Conservation (phyloP, 1,140 invertebrate species). For the Pseudomyrmex gracilis region DNA sequence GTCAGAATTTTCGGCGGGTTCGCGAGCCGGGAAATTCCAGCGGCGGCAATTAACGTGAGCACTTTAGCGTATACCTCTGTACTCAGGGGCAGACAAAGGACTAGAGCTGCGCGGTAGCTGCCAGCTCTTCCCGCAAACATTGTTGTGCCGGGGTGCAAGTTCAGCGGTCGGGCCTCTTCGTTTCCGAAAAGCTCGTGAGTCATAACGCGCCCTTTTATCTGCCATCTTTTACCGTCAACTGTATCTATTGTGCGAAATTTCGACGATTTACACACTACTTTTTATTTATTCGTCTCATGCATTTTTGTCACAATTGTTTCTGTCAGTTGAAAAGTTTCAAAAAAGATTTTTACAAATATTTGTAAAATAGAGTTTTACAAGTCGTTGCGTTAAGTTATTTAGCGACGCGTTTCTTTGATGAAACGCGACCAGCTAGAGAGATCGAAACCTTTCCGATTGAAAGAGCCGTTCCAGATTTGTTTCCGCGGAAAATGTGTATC, state of each 20-base stretch:
- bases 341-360: too few relatives aligned
- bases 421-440: not conserved
- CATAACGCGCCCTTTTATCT: not conserved
- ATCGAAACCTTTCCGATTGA: not conserved
- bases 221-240: not conserved
- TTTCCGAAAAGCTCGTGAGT: constrained; percentile 36
- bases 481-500: not conserved
- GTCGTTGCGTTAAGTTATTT: too few relatives aligned
- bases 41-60: constrained; percentile 72
- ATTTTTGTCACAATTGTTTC: too few relatives aligned
- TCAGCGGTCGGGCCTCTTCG: constrained; percentile 12
- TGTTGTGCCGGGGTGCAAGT: constrained; percentile 61
- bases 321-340: too few relatives aligned
- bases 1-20: constrained; percentile 61
- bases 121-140: constrained; percentile 60
- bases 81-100: constrained; percentile 68
- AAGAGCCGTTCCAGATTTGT: not conserved
- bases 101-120: constrained; percentile 38
- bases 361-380: not conserved
- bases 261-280: not conserved
- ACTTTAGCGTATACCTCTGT: constrained; percentile 66
- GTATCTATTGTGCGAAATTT: not conserved
- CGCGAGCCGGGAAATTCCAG: constrained; percentile 66
- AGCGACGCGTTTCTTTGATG: too few relatives aligned
- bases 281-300: too few relatives aligned